These are phyloP conservation scores for Chironomus tentans DNA, from an alignment of 2,888 invertebrate species.

Conservation along the genomic window DNA sequence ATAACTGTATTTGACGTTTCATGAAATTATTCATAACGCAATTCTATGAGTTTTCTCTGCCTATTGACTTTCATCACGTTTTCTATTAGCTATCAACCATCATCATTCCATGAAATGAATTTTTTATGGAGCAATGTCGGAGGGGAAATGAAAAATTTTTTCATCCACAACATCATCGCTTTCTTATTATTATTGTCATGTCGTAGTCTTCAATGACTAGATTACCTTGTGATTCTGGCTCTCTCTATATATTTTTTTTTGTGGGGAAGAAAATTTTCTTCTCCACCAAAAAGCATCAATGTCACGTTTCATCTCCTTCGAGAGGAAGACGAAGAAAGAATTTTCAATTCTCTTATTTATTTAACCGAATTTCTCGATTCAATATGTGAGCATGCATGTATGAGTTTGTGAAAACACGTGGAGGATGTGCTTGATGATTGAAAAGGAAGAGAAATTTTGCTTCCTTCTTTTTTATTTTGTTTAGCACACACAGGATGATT, in stretches of 20 bases:
- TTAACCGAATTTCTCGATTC: conserved; percentile 14
- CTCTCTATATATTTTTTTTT: no score
- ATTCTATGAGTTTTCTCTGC: no score
- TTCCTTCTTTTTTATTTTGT: no score
- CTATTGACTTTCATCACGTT: conserved; percentile 24
- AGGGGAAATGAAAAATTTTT: not conserved
- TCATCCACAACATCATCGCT: not conserved
- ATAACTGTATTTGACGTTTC: not conserved
- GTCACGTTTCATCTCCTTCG: conserved; percentile 14
- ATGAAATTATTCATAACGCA: not conserved
- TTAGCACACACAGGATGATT: no score
- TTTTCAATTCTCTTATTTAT: conserved; percentile 14
- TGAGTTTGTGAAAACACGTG: not conserved
- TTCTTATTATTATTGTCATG: no score
- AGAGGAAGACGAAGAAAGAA: not conserved
- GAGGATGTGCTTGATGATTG: not conserved
- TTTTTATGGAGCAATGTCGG: not conserved
- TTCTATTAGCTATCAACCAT: conserved; percentile 26
- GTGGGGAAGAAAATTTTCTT: not conserved
- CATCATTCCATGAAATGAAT: conserved; percentile 18
- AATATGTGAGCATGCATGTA: no score
- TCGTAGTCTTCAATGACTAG: not conserved
- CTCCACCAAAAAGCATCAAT: not conserved
- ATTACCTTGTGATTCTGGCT: not conserved
- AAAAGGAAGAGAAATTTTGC: not conserved